Evolutionary conservation across 2,113 vertebrate species (phyloP).

Genomic region (Engraulis encrasicolus): DNA sequence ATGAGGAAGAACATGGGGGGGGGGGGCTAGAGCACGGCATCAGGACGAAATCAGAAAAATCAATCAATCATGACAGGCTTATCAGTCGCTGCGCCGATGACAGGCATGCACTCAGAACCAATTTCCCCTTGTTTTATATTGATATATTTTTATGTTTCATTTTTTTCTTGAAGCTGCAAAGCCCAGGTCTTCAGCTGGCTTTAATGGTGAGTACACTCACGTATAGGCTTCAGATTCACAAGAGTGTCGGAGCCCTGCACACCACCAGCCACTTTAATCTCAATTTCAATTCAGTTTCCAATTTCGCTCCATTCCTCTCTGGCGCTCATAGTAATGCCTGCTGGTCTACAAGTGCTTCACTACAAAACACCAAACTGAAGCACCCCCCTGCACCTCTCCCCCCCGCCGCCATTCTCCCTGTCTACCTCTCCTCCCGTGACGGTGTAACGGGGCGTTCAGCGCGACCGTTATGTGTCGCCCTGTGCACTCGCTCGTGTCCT

Average conservation of each 20-base stretch:
- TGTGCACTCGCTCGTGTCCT: background rate
- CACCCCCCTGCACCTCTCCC: too few species aligned
- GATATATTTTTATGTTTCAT: too few species aligned
- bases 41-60: conserved; percentile 55
- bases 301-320: background rate
- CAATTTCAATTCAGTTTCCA: background rate
- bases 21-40: conserved; percentile 34
- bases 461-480: background rate
- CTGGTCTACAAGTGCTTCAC: background rate
- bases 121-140: conserved; percentile 28
- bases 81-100: conserved; percentile 44
- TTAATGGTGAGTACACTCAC: background rate
- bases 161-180: background rate
- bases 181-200: background rate
- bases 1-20: conserved; percentile 45
- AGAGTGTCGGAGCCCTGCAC: too few species aligned
- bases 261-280: too few species aligned
- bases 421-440: background rate
- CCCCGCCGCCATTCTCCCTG: too few species aligned
- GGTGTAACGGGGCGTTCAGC: background rate
- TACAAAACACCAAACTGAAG: too few species aligned
- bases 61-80: conserved; percentile 56
- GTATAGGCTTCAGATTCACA: background rate
- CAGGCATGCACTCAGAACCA: conserved; percentile 26
- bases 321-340: background rate